Base-by-base conservation (phyloP, 1,140 invertebrate species). In the Drosophila kohkoa region DNA sequence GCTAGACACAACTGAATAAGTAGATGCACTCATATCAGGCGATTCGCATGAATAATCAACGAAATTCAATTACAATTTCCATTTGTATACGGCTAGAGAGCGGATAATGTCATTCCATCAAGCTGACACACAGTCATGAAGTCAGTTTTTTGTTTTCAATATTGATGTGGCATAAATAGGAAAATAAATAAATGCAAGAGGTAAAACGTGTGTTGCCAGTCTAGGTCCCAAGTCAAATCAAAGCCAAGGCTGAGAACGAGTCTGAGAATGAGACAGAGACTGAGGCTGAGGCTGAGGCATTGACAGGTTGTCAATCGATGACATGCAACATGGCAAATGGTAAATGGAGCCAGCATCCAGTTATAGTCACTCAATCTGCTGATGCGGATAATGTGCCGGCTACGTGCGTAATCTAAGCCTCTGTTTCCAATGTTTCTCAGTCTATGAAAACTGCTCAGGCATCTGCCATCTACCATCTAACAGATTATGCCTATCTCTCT, bases 151-250 rank as follows among this genome's bases (percentile, higher is more conserved):
- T 11, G 8, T 8, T 32, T 51, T 41, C 28, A 54, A 55, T 68
- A 63, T 43, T 13, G 41, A 63, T 60, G 51, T 65, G 69, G n/a
- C 71, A 69, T 81, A 82, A 86, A 72, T 65, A 81, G 82, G 82
- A 81, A 87, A 87, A 82, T 78, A 75, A 86, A 76, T 87, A 87
- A 76, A 70, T 67, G 66, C 65, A 75, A 54, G 41, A 52, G 43
- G 65, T 55, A 43, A 20, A 65, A 77, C 75, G 60, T 28, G 28
- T 51, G 48, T 38, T 35, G 57, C 1, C 41, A 58, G 35, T 52
- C 41, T 10, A 43, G 41, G 41, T 25, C 5, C 6, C 35, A 10
- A 38, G 35, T 38, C 41, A 63, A 64, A 64, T 58, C 69, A 51
- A 28, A 64, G 51, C 15, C 67, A 35, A 25, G 30, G 8, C 16